phyloP scores from a whole-genome alignment of 35 echinoderm and acorn worm species.

The Apostichopus californicus region DNA sequence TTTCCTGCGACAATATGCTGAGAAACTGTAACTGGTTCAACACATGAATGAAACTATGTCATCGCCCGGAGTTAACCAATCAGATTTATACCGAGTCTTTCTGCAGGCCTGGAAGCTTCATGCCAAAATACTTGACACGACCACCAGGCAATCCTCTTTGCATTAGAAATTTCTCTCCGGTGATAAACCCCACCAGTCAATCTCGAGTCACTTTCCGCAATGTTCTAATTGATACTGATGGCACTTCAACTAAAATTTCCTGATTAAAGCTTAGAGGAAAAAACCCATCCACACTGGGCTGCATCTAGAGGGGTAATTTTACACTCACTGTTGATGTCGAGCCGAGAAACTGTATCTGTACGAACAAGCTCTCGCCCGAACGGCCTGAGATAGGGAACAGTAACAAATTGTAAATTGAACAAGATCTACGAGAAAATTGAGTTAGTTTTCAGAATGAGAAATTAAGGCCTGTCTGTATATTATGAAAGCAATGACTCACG shows the following conservation, averaged over 20 bases:
- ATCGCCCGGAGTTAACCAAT: background rate
- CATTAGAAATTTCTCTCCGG: background rate
- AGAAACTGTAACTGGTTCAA: background rate
- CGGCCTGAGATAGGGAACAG: too few species aligned
- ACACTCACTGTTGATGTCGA: background rate
- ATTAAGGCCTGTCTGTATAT: too few species aligned
- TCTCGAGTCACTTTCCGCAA: background rate
- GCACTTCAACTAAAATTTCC: conserved; percentile 38
- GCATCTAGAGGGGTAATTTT: background rate
- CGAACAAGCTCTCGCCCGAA: too few species aligned
- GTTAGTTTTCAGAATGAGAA: too few species aligned
- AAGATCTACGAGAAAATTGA: too few species aligned
- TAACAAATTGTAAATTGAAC: too few species aligned
- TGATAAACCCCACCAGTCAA: background rate
- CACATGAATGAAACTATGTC: background rate
- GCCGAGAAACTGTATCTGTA: background rate
- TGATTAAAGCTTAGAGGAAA: background rate
- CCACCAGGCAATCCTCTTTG: background rate
- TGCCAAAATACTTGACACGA: background rate
- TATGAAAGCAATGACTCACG: too few species aligned
- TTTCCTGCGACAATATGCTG: too few species aligned
- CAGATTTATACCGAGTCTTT: background rate
- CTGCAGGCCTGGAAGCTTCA: background rate
- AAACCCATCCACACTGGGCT: background rate
- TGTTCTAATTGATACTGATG: conserved; percentile 29